Evolutionary conservation across 2,113 vertebrate species (phyloP), one percentile per base, ranked within the genome.

Genomic region (Daphoenositta chrysoptera): DNA sequence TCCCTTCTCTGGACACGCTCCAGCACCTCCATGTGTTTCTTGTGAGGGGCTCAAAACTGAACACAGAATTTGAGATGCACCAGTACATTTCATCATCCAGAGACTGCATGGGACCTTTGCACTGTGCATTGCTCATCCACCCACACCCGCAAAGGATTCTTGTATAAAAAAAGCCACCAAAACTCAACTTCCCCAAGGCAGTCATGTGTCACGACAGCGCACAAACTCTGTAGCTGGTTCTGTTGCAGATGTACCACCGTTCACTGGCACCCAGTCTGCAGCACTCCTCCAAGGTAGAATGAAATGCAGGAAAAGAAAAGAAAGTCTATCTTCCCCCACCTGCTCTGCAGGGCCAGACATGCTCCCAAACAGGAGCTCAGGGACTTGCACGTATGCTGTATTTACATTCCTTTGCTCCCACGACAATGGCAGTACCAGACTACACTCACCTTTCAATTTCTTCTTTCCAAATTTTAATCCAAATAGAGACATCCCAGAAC

Each of bases 391-490:
- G 0, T 61, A 12, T 57, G 19, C 48, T 54, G 18, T 83, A n/a
- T 45, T 83, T 48, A 79, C 39, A 51, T 39, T 78, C 64, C 40
- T 66, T 31, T 51, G 23, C 7, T 64, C 60, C 42, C 3, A 0
- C n/a, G 28, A 64, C 37, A 73, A 30, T 20, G 31, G 60, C 44
- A 66, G 40, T 47, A 69, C 17, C 63, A 69, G 31, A 58, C 7
- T 1, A 4, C 47, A 90, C 97, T 97, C 90, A 99, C 99, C 99
- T 97, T 84, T 79, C 53, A 91, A 60, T 79, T 97, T 95, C 92
- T 97, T 80, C 81, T 94, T 96, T 68, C 97, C 97, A 64, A 94
- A 98, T 85, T 97, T 92, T 39, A 96, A 87, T 51, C 96, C 96
- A 78, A 98, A 97, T 47, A 88, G 97, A 73, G 98, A 97, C 96